Evolutionary conservation across 1,140 invertebrate species (phyloP).

Genomic region (Megalonaias nervosa): DNA sequence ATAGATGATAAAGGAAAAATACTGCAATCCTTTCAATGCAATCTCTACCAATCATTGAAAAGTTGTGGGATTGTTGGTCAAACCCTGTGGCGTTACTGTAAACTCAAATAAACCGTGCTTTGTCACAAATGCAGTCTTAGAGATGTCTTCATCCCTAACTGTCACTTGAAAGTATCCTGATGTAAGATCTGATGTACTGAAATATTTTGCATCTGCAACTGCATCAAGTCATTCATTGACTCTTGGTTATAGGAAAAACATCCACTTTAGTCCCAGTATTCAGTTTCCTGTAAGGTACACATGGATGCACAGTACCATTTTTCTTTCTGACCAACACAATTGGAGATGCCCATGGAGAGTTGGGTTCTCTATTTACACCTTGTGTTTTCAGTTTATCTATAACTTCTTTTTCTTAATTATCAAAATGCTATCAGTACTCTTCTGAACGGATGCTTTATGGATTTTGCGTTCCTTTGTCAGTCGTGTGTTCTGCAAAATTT

Average conservation of each 20-base stretch:
- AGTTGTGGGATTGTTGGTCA: neutral
- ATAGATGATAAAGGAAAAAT: neutral
- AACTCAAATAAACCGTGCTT: constrained; percentile 12
- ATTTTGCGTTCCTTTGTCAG: constrained; percentile 32
- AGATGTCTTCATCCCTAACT: constrained; percentile 53
- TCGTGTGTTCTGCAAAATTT: constrained; percentile 14
- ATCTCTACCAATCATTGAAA: constrained; percentile 13
- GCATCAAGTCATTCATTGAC: constrained; percentile 8
- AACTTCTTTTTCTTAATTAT: too few relatives aligned
- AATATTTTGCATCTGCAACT: neutral
- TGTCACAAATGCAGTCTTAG: constrained; percentile 57
- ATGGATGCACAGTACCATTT: constrained; percentile 67
- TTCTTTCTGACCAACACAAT: constrained; percentile 72
- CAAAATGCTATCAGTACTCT: constrained; percentile 32
- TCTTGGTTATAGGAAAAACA: neutral
- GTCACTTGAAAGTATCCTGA: constrained; percentile 63
- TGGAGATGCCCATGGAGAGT: constrained; percentile 48
- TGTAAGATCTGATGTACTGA: constrained; percentile 6
- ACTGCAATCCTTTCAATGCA: constrained; percentile 21
- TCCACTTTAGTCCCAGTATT: neutral
- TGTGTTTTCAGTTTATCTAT: constrained; percentile 9
- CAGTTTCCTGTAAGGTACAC: constrained; percentile 71
- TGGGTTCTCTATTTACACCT: constrained; percentile 25
- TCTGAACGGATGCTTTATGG: constrained; percentile 31
- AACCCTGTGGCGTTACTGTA: neutral